Base-by-base conservation (phyloP, 2,888 invertebrate species). In the Orthosia gracilis region DNA sequence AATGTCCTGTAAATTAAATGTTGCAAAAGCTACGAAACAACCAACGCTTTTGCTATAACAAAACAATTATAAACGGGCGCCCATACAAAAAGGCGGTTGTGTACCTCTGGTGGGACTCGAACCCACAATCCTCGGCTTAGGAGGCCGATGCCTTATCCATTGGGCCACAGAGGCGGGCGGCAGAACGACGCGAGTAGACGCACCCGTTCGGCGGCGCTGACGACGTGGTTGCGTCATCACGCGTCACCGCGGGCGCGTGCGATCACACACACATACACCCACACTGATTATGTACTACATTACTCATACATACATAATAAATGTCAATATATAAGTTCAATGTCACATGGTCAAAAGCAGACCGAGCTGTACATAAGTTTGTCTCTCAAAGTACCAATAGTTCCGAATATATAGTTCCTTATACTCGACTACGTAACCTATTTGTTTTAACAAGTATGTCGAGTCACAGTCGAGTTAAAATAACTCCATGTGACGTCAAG, bases 31-130 rank as follows among this genome's bases (percentile, higher is more conserved):
- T 75, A 21, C 59, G 23, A 49, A 78, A 68, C n/a, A 7, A 47
- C 50, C 4, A 15, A 17, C 3, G 23, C 62, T 78, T 69, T 78
- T 50, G 26, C 3, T 66, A 1, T 21, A 59, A 57, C 49, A 70
- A 64, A 49, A 68, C 12, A 54, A 18, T 69, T 49, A 55, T 21
- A 47, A 64, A 69, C 58, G 4, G 17, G 54, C 13, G 49, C 57
- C 65, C 45, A 59, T 83, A 85, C 92, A 93, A 94, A 94, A 94
- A 94, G 86, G 84, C 78, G 73, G 58, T 64, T 40, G 40, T 83
- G 83, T 98, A 98, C 98, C 98, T 98, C 98, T 98, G 98, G 98
- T 98, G 98, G 98, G 98, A 98, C 98, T 98, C 98, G 98, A 98
- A 98, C 98, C 97, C 97, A 97, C 97, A 97, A 97, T 97, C 98